Evolutionary conservation across 2,113 vertebrate species (phyloP).

Genomic region (Potamarius usumacintae): DNA sequence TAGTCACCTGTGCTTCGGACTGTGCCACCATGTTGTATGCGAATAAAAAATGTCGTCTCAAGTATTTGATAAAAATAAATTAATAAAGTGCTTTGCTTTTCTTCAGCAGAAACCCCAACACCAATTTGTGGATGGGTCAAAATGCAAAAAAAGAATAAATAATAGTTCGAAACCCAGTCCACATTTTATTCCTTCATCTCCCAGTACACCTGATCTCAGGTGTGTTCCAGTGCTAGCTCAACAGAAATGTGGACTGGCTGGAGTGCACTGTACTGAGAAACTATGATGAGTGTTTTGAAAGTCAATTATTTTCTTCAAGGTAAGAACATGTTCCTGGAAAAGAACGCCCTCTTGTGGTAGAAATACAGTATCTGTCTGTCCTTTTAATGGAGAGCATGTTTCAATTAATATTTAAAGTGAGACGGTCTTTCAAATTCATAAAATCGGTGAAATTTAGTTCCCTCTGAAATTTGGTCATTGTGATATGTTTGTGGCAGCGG

Average conservation of each 20-base stretch:
- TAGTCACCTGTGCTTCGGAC: not conserved
- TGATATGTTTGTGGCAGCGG: no score
- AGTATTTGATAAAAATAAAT: not conserved
- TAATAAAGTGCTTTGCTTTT: not conserved
- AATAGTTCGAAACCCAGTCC: not conserved
- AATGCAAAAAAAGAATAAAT: not conserved
- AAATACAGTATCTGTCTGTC: no score
- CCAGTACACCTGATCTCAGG: not conserved
- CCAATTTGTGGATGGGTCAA: not conserved
- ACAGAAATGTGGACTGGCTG: not conserved
- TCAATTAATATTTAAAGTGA: not conserved
- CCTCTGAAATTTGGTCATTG: no score
- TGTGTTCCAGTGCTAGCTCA: not conserved
- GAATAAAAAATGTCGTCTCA: not conserved
- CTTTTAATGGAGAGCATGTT: not conserved
- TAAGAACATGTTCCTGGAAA: not conserved
- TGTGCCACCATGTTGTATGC: not conserved
- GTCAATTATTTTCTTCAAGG: not conserved
- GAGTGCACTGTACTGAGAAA: not conserved
- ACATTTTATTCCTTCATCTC: not conserved
- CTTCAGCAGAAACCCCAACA: not conserved
- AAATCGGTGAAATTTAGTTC: no score
- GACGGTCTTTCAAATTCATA: no score
- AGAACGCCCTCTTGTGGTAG: constrained; percentile 1
- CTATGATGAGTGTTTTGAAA: not conserved